Base-by-base conservation (phyloP, 2,797 vertebrate genomes). In the Enteromius fasciolatus region DNA sequence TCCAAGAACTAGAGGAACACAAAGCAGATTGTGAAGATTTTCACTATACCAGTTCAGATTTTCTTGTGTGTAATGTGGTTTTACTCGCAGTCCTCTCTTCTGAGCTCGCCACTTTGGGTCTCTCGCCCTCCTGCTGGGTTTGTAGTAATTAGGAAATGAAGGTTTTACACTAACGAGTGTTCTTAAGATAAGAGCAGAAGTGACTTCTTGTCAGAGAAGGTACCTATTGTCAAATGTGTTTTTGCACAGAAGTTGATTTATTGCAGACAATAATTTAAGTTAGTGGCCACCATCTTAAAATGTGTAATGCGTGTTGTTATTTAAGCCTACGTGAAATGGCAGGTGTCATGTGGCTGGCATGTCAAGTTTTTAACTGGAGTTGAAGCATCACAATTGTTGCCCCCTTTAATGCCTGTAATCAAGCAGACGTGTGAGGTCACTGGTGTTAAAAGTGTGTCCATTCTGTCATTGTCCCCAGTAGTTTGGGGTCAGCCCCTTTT, bases 391-490 rank as follows among this genome's bases (percentile, higher is more conserved):
- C 39, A 33, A 57, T 44, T 17, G 52, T 63, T 63, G 85, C 78
- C 84, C 83, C 83, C 70, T 67, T 86, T 88, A 89, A 89, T 83
- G 82, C 81, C 83, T 85, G 81, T 87, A 66, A 52, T 89, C 83
- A 88, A 87, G 78, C 86, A 83, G 57, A 91, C 89, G 90, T 92
- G 94, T 91, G 90, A 94, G 91, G 90, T 87, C 90, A 86, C 86
- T 79, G 86, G 91, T 89, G 91, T 93, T 90, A 90, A 89, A 94
- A 94, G 92, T 93, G 92, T 92, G 93, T 91, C 91, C 87, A 77
- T 88, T 90, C 91, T 90, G 80, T 90, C 88, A 90, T 92, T 90
- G 89, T 90, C 90, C 87, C 11, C 57, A 89, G 89, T 89, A 88
- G 90, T 87, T 79, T 54, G 48, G 86, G 88, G 89, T 90, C 87